Base-by-base conservation (phyloP, 2,797 vertebrate species). In the Setipinna tenuifilis region DNA sequence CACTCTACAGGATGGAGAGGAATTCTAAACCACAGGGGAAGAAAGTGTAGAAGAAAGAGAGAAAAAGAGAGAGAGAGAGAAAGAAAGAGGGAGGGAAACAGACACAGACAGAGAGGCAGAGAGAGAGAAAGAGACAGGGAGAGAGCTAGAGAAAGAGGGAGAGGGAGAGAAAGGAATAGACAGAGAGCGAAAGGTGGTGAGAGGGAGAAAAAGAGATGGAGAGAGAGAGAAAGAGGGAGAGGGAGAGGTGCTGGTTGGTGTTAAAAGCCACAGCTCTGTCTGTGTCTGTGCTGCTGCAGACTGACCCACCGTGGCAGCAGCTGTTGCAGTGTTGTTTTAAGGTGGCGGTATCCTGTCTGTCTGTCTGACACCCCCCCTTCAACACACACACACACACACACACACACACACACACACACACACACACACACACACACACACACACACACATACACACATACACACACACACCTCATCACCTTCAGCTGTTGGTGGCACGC, bases 251-350 rank as follows among this genome's bases (percentile, higher is more conserved):
- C 83, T 86, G 61, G 84, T 48, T 78, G 71, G 61, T 78, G 65
- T 85, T 44, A 84, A 68, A 83, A 85, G 28, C 31, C 62, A 14
- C 59, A 46, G 19, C 50, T 19, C 14, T 71, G n/a, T 9, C 21
- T 23, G 83, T 25, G 41, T 71, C n/a, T 23, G 58, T n/a, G 11
- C 16, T 17, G 12, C 58, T 21, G 5, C 58, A 59, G 58, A 19
- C 58, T 59, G 58, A 6, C 58, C 82, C 83, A 71, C 48, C 83
- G 62, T 84, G 83, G 81, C 58, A 75, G 71, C 87, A 88, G 86
- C 81, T 85, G 82, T 75, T 65, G 35, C 31, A 23, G 54, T 87
- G 88, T 89, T 90, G 80, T 89, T 87, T 88, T 85, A 87, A 88
- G 86, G 85, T 81, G 82, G 19, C 71, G 23, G 44, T 75, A 46